A percentile compares a stretch with the other conserved stretches of the same genome.
Conservation (phyloP, 1,140 invertebrate genomes). For the Amphibalanus amphitrite region DNA sequence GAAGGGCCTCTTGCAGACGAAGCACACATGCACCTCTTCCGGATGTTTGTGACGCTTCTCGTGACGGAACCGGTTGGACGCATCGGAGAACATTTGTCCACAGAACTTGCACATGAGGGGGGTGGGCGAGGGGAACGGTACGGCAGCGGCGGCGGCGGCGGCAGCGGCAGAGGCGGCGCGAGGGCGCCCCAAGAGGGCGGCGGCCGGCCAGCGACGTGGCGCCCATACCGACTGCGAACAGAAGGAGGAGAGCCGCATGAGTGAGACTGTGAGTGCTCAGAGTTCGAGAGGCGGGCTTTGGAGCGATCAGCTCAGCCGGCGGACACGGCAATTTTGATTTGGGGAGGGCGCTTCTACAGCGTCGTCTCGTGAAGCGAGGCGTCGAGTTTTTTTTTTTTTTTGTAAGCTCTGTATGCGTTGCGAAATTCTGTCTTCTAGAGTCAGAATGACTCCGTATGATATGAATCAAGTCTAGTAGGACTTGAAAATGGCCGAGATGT, state of each 20-base stretch:
- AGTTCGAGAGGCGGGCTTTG: no score
- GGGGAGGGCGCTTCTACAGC: background rate
- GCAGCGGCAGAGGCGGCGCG: background rate
- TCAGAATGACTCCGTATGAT: no score
- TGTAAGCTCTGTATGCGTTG: no score
- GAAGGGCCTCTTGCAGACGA: conserved; percentile 5
- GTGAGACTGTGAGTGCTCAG: background rate
- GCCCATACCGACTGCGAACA: background rate
- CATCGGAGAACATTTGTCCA: conserved; percentile 3
- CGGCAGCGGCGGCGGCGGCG: background rate
- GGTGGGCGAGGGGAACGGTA: background rate
- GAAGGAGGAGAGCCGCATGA: background rate
- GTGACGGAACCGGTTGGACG: conserved; percentile 2
- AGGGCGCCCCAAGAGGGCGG: background rate
- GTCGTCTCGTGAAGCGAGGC: no score
- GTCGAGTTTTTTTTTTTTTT: no score
- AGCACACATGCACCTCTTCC: conserved; percentile 1
- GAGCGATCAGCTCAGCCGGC: no score
- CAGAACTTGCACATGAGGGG: conserved; percentile 5
- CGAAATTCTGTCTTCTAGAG: no score
- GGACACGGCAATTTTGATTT: background rate
- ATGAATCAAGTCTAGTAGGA: no score
- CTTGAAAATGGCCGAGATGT: no score
- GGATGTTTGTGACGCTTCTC: conserved; percentile 4
- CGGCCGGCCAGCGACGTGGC: background rate